A percentile compares a stretch with the other conserved stretches of the same genome.
Evolutionary conservation across 2,888 invertebrate species (phyloP).

Genomic region (Coelopa pilipes): DNA sequence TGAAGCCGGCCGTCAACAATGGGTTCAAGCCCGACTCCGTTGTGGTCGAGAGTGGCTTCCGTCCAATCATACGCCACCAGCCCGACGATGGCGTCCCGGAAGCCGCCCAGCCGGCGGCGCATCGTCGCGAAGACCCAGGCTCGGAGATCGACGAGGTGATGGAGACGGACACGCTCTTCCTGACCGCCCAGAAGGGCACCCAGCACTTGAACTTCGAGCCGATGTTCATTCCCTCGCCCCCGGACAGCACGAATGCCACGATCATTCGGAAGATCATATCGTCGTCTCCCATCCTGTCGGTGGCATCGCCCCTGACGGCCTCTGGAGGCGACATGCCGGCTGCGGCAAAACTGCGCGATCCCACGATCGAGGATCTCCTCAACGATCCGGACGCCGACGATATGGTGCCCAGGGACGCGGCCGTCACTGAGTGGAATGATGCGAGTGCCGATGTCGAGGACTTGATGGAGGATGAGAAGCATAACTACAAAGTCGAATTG

Average conservation of each 20-base stretch:
- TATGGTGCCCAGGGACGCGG: neutral
- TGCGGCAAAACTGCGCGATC: constrained; percentile 63
- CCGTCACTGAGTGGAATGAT: neutral
- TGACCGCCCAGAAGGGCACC: constrained; percentile 67
- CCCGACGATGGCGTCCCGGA: constrained; percentile 67
- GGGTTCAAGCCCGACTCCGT: constrained; percentile 85
- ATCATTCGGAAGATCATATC: constrained; percentile 46
- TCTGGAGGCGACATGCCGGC: constrained; percentile 52
- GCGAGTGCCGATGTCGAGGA: constrained; percentile 46
- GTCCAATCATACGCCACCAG: constrained; percentile 72
- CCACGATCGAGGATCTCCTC: constrained; percentile 56
- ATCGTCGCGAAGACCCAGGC: constrained; percentile 63
- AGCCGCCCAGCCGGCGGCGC: constrained; percentile 60
- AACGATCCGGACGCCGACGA: constrained; percentile 35
- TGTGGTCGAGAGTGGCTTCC: constrained; percentile 86
- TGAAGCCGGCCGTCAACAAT: constrained; percentile 75
- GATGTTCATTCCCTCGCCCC: constrained; percentile 83
- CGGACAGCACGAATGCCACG: constrained; percentile 71
- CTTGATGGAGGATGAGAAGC: constrained; percentile 52
- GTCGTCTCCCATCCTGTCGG: constrained; percentile 24
- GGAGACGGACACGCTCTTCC: constrained; percentile 65
- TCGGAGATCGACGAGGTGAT: constrained; percentile 63
- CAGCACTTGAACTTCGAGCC: constrained; percentile 78
- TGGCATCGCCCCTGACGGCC: constrained; percentile 19
- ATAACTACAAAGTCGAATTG: constrained; percentile 50